Percentiles rank a stretch among this genome's conserved stretches.
These are phyloP conservation scores for Plemyria rubiginata DNA, from an alignment of 2,888 invertebrate species.

Conservation along the genomic window DNA sequence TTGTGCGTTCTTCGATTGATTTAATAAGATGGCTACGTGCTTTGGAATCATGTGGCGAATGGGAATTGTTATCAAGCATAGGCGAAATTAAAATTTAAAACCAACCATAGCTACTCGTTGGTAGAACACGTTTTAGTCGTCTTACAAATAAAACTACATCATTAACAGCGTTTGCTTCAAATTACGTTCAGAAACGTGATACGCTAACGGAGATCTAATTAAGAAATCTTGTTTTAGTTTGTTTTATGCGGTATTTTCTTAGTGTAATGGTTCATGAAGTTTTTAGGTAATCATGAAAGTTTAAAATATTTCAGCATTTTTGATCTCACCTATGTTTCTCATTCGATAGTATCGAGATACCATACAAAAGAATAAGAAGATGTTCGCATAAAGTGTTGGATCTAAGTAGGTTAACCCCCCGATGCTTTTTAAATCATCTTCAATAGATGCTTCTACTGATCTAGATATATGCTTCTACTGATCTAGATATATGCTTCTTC, in stretches of 20 bases:
- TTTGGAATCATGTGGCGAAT: too few species aligned
- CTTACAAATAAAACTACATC: not conserved
- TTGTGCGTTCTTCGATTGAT: not conserved
- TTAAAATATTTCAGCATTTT: too few species aligned
- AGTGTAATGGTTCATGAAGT: not conserved
- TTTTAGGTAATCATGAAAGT: not conserved
- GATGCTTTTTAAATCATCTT: too few species aligned
- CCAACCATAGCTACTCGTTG: not conserved
- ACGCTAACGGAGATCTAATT: constrained; percentile 8
- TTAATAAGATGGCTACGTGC: not conserved
- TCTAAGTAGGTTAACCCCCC: too few species aligned
- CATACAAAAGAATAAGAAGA: not conserved
- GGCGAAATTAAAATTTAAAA: not conserved
- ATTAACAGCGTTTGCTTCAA: constrained; percentile 1
- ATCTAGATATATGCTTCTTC: too few species aligned
- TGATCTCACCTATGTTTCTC: too few species aligned
- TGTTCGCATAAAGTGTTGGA: too few species aligned
- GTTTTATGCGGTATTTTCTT: constrained; percentile 8
- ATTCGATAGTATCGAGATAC: too few species aligned
- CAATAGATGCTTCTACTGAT: too few species aligned
- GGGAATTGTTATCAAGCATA: too few species aligned
- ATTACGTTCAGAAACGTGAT: constrained; percentile 6
- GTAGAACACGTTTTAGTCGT: too few species aligned
- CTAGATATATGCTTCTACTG: too few species aligned
- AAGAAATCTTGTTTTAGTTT: not conserved